A percentile compares a stretch with the other conserved stretches of the same genome.
These are phyloP conservation scores for Sinocyclocheilus rhinocerous DNA, from an alignment of 2,113 vertebrate species.

Conservation along the genomic window DNA sequence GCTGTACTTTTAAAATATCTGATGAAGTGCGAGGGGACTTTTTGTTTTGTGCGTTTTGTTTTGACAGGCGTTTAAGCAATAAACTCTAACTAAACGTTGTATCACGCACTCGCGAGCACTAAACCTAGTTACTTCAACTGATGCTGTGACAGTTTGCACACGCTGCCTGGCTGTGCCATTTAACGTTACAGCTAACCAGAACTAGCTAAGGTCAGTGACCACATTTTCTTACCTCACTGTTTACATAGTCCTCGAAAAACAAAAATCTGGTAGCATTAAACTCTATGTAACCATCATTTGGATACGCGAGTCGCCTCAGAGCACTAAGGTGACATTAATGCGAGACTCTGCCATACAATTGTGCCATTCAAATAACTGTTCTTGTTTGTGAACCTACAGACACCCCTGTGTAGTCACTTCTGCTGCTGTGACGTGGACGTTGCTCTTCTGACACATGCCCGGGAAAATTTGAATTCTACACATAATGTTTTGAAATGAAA, in stretches of 20 bases:
- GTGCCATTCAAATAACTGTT: background rate
- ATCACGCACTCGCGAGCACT: background rate
- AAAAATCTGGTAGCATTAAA: background rate
- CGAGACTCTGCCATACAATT: too few relatives aligned
- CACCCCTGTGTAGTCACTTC: background rate
- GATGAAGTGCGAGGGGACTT: background rate
- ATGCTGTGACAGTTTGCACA: background rate
- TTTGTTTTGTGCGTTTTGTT: too few relatives aligned
- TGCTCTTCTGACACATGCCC: conserved; percentile 8
- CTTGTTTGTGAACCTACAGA: background rate
- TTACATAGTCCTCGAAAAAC: conserved; percentile 9
- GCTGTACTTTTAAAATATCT: background rate
- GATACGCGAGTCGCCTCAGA: background rate
- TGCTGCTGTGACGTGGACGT: conserved; percentile 19
- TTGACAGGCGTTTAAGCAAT: background rate
- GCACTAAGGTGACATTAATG: background rate
- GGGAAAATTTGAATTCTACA: background rate
- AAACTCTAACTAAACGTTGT: background rate
- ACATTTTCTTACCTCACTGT: conserved; percentile 45
- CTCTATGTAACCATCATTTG: conserved; percentile 47
- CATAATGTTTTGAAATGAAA: background rate
- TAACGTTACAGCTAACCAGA: background rate
- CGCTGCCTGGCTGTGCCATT: background rate
- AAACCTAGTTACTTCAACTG: background rate
- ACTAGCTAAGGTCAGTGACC: background rate